Conservation (phyloP, 2,888 invertebrate genomes). For the Cheiracanthium punctorium region DNA sequence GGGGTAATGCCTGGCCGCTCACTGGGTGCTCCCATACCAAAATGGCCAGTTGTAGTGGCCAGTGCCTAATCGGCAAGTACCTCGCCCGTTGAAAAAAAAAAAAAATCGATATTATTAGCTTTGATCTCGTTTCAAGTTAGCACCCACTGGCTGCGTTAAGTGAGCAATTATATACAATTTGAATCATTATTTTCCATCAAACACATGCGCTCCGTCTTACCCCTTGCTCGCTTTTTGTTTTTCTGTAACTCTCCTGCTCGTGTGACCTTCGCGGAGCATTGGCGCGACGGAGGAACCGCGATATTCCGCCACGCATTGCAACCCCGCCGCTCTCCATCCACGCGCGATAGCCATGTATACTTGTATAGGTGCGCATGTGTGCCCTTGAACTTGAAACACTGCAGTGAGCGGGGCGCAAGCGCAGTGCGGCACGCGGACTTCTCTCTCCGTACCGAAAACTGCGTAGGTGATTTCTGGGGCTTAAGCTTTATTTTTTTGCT, state of each 20-base stretch:
- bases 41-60: too few relatives aligned
- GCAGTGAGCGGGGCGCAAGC: slow-evolving; percentile 67
- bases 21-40: too few relatives aligned
- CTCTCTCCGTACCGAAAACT: slow-evolving; percentile 38
- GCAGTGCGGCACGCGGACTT: slow-evolving; percentile 76
- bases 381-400: slow-evolving; percentile 71
- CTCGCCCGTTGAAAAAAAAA: too few relatives aligned
- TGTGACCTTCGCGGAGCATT: neutral
- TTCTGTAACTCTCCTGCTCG: neutral
- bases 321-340: slow-evolving; percentile 15
- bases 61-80: too few relatives aligned
- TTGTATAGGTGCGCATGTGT: slow-evolving; percentile 60
- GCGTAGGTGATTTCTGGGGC: slow-evolving; percentile 54
- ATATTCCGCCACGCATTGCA: slow-evolving; percentile 9
- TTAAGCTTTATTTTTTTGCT: neutral
- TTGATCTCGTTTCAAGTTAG: neutral
- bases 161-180: neutral
- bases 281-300: neutral
- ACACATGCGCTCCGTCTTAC: neutral
- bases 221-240: too few relatives aligned
- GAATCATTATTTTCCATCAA: neutral
- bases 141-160: neutral
- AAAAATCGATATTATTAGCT: too few relatives aligned
- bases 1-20: too few relatives aligned
- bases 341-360: slow-evolving; percentile 54